Evolutionary conservation across 30 jellyfish, hydroid and myxozoan species (phyloP).

Genomic region (Sanderia malayensis): DNA sequence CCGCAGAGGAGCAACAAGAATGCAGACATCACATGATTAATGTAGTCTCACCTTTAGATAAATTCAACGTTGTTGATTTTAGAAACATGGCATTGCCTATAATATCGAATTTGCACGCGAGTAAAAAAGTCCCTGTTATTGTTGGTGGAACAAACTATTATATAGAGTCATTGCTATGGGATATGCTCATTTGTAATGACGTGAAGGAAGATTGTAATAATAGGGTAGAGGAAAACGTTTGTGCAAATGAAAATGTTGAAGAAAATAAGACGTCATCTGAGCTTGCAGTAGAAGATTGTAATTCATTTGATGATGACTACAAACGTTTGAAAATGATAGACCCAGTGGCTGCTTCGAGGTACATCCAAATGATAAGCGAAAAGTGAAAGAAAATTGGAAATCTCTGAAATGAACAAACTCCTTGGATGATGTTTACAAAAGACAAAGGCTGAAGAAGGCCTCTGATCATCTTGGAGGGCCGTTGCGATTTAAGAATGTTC

Average conservation of each 20-base stretch:
- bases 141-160: conserved; percentile 99
- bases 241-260: neutral
- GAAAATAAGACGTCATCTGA: neutral
- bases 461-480: conserved; percentile 93
- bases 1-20: conserved; percentile 59
- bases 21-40: conserved; percentile 85
- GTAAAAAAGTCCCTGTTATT: conserved; percentile 73
- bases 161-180: conserved; percentile 90
- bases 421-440: conserved; percentile 51
- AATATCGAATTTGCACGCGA: conserved; percentile 31
- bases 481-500: conserved; percentile 73
- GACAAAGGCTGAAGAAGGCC: conserved; percentile 61
- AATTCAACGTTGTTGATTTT: conserved; percentile 73
- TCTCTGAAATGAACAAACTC: conserved; percentile 44
- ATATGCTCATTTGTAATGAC: conserved; percentile 51
- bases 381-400: conserved; percentile 80
- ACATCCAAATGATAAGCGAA: conserved; percentile 92
- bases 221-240: too few species aligned
- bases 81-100: conserved; percentile 76
- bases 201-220: neutral
- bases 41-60: conserved; percentile 60
- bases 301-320: conserved; percentile 4
- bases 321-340: conserved; percentile 56
- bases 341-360: conserved; percentile 81
- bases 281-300: neutral